These are phyloP conservation scores for Platerodrilus igneus DNA, from an alignment of 2,888 invertebrate genomes.

Conservation along the genomic window DNA sequence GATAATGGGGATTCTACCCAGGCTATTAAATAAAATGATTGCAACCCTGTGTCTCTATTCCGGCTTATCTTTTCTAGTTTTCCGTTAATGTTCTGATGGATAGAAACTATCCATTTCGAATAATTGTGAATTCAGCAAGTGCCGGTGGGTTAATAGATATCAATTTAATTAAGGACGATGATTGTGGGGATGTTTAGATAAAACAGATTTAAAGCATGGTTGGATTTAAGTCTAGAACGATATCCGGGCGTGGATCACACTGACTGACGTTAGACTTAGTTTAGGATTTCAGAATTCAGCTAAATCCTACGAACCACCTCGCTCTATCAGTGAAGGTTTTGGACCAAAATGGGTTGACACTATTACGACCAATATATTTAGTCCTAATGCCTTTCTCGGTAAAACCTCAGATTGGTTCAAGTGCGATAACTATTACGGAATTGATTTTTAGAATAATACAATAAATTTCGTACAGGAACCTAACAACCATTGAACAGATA, in stretches of 20 bases:
- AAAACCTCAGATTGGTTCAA: too few species aligned
- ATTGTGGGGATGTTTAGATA: slow-evolving; percentile 24
- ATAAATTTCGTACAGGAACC: too few species aligned
- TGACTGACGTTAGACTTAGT: slow-evolving; percentile 34
- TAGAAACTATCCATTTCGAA: slow-evolving; percentile 7
- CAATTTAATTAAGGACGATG: slow-evolving; percentile 41
- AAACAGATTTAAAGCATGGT: slow-evolving; percentile 17
- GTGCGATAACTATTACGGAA: too few species aligned
- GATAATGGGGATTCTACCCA: slow-evolving; percentile 30
- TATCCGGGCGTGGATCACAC: slow-evolving; percentile 34
- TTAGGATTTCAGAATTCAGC: slow-evolving; percentile 33
- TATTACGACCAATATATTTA: too few species aligned
- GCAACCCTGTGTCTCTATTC: slow-evolving; percentile 25
- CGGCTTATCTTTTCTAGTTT: slow-evolving; percentile 19
- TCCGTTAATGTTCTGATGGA: slow-evolving; percentile 8
- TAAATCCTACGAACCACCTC: slow-evolving; percentile 38
- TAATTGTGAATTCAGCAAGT: slow-evolving; percentile 23
- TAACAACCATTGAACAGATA: too few species aligned
- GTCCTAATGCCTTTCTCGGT: too few species aligned
- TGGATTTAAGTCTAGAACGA: slow-evolving; percentile 21
- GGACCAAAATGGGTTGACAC: slow-evolving; percentile 39
- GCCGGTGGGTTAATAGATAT: slow-evolving; percentile 40
- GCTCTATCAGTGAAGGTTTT: slow-evolving; percentile 36
- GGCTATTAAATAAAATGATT: slow-evolving; percentile 33
- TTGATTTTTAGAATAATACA: too few species aligned